Evolutionary conservation across 2,797 vertebrate species (phyloP), one percentile per base, ranked within the genome.

Genomic region (Sebastes nivosus): DNA sequence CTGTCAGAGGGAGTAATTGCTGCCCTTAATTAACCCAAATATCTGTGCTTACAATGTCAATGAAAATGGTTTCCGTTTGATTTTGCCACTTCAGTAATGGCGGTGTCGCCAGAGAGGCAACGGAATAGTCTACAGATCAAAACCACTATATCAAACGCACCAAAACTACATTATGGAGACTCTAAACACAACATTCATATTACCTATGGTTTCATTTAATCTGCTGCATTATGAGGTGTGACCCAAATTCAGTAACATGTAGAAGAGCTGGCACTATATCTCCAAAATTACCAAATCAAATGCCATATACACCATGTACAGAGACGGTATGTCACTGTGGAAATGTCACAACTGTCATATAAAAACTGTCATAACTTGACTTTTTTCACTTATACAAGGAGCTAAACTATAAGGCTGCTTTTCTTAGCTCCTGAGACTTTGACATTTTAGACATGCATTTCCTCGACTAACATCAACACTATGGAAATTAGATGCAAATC

Each of bases 401-500:
- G 6, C 52, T 61, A 3, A 32, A 46, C 52, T 61, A n/a, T 22
- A n/a, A 50, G 38, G 55, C 63, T 71, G 36, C 11, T 75, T 78
- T 78, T 81, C 65, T 80, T 25, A 38, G 25, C 42, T 69, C 38
- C 13, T 27, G 36, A 52, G 24, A 64, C 38, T 38, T 68, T 73
- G 68, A 72, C 32, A 79, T 72, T 67, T 74, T n/a, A 36, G 57
- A 65, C 57, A 27, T 36, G 68, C 14, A 42, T 72, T 72, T 74
- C 75, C 79, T 57, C 46, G 34, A 38, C 54, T 52, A 42, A 80
- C 76, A 72, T 66, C 76, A 79, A 65, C 38, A 59, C 60, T 22
- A 74, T 59, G 63, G 69, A 79, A 77, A 79, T 83, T 2, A 67
- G 54, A 81, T 77, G 69, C 54, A 79, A 80, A 75, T 79, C 25